phyloP scores from a whole-genome alignment of 2,113 vertebrate species.

The Tetrao urogallus region DNA sequence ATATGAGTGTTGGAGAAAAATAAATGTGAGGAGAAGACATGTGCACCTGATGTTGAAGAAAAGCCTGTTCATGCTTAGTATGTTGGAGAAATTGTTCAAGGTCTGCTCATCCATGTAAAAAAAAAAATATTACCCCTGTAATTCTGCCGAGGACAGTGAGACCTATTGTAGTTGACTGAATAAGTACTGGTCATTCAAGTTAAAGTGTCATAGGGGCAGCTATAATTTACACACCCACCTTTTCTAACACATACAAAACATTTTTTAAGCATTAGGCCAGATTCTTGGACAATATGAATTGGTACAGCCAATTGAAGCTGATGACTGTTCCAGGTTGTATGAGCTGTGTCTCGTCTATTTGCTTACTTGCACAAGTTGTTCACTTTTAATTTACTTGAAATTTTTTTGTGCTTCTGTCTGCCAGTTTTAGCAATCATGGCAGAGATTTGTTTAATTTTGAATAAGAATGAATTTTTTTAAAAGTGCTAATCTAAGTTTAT shows the following conservation, averaged over 20 bases:
- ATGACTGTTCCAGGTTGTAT: neutral
- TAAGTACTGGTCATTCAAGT: slow-evolving; percentile 44
- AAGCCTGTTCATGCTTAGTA: slow-evolving; percentile 66
- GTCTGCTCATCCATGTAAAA: slow-evolving; percentile 74
- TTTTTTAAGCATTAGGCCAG: neutral
- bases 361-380: neutral
- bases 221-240: slow-evolving; percentile 63
- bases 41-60: slow-evolving; percentile 52
- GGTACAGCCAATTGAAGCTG: neutral
- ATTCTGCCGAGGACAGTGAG: slow-evolving; percentile 71
- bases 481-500: slow-evolving; percentile 8
- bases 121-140: slow-evolving; percentile 73
- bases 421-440: neutral
- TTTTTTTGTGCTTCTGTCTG: neutral
- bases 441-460: slow-evolving; percentile 13
- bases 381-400: neutral
- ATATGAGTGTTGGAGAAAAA: slow-evolving; percentile 70
- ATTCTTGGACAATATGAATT: neutral
- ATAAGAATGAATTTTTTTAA: neutral
- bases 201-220: slow-evolving; percentile 54
- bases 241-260: slow-evolving; percentile 58
- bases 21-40: slow-evolving; percentile 61
- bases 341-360: neutral
- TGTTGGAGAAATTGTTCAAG: slow-evolving; percentile 66
- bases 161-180: slow-evolving; percentile 50